Evolutionary conservation across 2,797 vertebrate species (phyloP).

Genomic region (Aplochiton taeniatus): DNA sequence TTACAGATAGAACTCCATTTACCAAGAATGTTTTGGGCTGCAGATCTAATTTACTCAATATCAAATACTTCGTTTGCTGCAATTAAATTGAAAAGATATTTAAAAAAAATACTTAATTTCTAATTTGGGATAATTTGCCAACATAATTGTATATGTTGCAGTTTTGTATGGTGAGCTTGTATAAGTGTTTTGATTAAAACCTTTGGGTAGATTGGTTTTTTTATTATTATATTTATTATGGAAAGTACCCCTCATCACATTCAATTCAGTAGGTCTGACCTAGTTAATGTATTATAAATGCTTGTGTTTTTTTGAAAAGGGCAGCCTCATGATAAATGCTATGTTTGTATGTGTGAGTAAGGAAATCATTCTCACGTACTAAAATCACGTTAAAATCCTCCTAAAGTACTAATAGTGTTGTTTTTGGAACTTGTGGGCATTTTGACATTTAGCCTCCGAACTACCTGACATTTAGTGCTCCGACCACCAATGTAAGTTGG

Average conservation of each 20-base stretch:
- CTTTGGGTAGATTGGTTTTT: too few relatives aligned
- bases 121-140: not conserved
- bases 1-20: constrained; percentile 95
- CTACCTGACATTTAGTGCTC: constrained; percentile 65
- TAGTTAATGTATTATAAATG: too few relatives aligned
- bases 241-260: too few relatives aligned
- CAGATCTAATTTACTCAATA: constrained; percentile 94
- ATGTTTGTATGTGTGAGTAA: not conserved
- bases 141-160: too few relatives aligned
- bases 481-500: constrained; percentile 54
- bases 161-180: too few relatives aligned
- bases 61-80: constrained; percentile 90
- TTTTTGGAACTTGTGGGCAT: constrained; percentile 3
- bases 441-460: constrained; percentile 58
- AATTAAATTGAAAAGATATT: constrained; percentile 85
- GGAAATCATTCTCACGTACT: not conserved
- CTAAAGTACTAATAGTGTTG: too few relatives aligned
- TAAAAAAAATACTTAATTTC: constrained; percentile 34
- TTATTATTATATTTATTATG: too few relatives aligned
- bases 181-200: too few relatives aligned
- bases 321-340: not conserved
- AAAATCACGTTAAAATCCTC: too few relatives aligned
- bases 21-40: constrained; percentile 86
- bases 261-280: too few relatives aligned
- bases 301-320: not conserved